These are phyloP conservation scores for Zoanthus gigantus DNA, from an alignment of 92 coral and sea anemone genomes.

Conservation along the genomic window DNA sequence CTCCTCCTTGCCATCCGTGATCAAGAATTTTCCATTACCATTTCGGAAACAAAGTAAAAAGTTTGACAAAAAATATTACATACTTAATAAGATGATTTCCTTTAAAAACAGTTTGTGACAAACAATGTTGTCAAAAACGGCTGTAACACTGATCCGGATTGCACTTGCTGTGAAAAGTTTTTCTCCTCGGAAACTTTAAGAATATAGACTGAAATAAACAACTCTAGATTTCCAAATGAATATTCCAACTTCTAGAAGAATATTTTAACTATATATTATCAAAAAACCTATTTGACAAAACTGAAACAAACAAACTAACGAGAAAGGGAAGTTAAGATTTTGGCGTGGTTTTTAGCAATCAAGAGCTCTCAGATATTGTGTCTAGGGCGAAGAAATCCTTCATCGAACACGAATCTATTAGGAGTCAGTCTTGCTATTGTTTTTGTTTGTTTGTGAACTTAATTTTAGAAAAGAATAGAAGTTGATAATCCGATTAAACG, in stretches of 20 bases:
- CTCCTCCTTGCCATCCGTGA: slow-evolving; percentile 13
- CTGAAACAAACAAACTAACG: slow-evolving; percentile 46
- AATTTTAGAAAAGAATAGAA: neutral
- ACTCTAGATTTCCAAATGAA: too few species aligned
- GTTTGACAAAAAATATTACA: neutral
- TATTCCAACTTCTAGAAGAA: neutral
- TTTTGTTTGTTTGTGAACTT: neutral
- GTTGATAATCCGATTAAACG: neutral
- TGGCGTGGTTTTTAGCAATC: slow-evolving; percentile 27
- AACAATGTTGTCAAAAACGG: neutral
- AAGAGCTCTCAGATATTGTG: slow-evolving; percentile 24
- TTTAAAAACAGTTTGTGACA: neutral
- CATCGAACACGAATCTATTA: slow-evolving; percentile 17
- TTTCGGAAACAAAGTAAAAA: neutral
- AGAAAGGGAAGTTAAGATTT: slow-evolving; percentile 32
- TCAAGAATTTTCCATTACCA: slow-evolving; percentile 20
- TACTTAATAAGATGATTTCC: neutral
- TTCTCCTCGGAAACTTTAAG: neutral
- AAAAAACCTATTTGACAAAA: slow-evolving; percentile 33
- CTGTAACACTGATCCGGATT: neutral
- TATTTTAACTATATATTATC: slow-evolving; percentile 23
- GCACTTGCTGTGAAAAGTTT: neutral
- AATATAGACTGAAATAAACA: neutral
- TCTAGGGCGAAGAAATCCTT: neutral
- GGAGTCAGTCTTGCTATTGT: neutral